Conservation (phyloP, 2,888 invertebrate genomes). For the Napeogenes inachia region DNA sequence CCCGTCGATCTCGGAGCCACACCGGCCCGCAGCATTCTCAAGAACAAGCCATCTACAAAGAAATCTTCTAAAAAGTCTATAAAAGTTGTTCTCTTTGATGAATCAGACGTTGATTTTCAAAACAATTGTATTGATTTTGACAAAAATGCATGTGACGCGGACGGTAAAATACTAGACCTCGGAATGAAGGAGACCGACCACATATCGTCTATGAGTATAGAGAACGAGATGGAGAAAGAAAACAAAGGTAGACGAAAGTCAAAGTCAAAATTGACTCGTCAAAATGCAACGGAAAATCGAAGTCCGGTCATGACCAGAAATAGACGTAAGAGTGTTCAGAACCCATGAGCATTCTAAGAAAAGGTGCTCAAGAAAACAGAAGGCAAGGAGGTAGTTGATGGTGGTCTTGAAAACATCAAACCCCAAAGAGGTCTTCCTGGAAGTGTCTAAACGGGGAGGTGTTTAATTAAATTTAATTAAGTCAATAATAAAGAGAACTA, state of each 20-base stretch:
- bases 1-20: conserved; percentile 51
- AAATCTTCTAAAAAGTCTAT: conserved; percentile 51
- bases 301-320: conserved; percentile 50
- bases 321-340: conserved; percentile 44
- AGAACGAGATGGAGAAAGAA: conserved; percentile 42
- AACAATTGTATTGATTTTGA: conserved; percentile 14
- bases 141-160: conserved; percentile 15
- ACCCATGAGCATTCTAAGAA: conserved; percentile 27
- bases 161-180: conserved; percentile 7
- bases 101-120: conserved; percentile 36
- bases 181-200: conserved; percentile 17
- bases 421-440: conserved; percentile 32
- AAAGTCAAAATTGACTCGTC: conserved; percentile 41
- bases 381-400: conserved; percentile 36
- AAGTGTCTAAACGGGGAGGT: conserved; percentile 9
- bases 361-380: conserved; percentile 33
- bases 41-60: conserved; percentile 36
- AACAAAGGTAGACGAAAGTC: conserved; percentile 39
- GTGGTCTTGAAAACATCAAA: conserved; percentile 27
- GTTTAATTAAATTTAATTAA: too few relatives aligned
- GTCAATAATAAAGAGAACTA: too few relatives aligned
- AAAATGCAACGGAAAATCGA: conserved; percentile 43
- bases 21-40: conserved; percentile 63
- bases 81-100: conserved; percentile 57
- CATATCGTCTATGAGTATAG: conserved; percentile 37